Evolutionary conservation across 2,888 invertebrate species (phyloP).

Genomic region (Clivina fossor): DNA sequence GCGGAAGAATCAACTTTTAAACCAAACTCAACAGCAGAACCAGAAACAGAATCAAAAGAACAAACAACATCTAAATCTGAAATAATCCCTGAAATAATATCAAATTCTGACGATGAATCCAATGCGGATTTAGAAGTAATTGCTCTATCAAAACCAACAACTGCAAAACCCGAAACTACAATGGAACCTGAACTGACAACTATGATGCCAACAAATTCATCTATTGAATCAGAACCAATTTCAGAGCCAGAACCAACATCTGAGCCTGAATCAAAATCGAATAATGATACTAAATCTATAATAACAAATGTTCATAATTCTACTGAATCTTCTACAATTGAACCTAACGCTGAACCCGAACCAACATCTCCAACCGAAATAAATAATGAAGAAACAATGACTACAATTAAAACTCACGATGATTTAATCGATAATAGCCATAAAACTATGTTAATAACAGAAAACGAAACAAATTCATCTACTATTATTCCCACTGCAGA

Average conservation of each 20-base stretch:
- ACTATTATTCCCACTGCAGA: slow-evolving; percentile 15
- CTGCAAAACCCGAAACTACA: slow-evolving; percentile 42
- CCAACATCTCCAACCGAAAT: slow-evolving; percentile 31
- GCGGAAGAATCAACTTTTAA: slow-evolving; percentile 39
- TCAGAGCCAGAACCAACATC: slow-evolving; percentile 44
- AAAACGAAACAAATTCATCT: no score
- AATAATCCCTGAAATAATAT: slow-evolving; percentile 34
- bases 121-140: background rate
- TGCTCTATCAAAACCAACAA: slow-evolving; percentile 37
- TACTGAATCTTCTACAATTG: slow-evolving; percentile 31
- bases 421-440: no score
- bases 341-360: slow-evolving; percentile 39
- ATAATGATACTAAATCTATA: slow-evolving; percentile 35
- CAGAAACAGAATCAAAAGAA: slow-evolving; percentile 40
- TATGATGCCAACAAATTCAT: slow-evolving; percentile 25
- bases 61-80: slow-evolving; percentile 37
- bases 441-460: no score
- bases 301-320: slow-evolving; percentile 33
- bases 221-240: slow-evolving; percentile 42
- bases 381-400: slow-evolving; percentile 31
- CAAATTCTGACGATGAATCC: slow-evolving; percentile 26
- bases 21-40: slow-evolving; percentile 41
- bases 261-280: slow-evolving; percentile 36
- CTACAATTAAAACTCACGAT: no score
- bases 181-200: slow-evolving; percentile 38